These are phyloP conservation scores for Periophthalmodon schlosseri DNA, from an alignment of 2,113 vertebrate species.

Conservation along the genomic window DNA sequence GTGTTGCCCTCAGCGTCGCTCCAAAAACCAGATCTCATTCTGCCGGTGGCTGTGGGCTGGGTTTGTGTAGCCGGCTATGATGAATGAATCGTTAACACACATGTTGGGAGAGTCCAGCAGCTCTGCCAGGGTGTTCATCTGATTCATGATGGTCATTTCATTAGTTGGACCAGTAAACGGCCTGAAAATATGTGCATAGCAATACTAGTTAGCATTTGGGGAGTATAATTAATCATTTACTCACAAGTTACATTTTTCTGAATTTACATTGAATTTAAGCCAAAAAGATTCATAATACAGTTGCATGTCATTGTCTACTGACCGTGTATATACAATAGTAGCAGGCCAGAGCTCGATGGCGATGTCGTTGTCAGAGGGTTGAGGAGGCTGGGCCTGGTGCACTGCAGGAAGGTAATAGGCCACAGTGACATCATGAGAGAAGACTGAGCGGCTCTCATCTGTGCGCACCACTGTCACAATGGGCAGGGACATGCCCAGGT, in stretches of 20 bases:
- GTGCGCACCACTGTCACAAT: constrained; percentile 85
- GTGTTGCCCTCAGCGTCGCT: constrained; percentile 68
- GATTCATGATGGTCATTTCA: constrained; percentile 80
- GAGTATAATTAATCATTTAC: too few species aligned
- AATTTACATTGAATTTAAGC: not conserved
- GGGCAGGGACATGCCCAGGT: constrained; percentile 87
- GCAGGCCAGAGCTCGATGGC: constrained; percentile 84
- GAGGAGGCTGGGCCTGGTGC: constrained; percentile 82
- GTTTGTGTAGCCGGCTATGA: constrained; percentile 89
- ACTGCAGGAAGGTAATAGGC: constrained; percentile 83
- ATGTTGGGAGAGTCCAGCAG: constrained; percentile 75
- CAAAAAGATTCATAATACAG: not conserved
- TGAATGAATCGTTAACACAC: constrained; percentile 79
- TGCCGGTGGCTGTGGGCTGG: constrained; percentile 81
- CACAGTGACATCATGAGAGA: constrained; percentile 76
- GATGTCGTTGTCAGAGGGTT: constrained; percentile 79
- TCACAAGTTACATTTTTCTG: too few species aligned
- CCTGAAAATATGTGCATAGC: constrained; percentile 63
- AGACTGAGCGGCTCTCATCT: constrained; percentile 63
- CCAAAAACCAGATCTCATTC: constrained; percentile 90
- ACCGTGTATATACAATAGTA: constrained; percentile 82
- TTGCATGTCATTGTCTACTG: constrained; percentile 18
- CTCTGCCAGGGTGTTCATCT: constrained; percentile 79
- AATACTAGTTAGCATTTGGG: not conserved
- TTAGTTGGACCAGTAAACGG: constrained; percentile 84